A percentile compares a stretch with the other conserved stretches of the same genome.
Evolutionary conservation across 1,140 invertebrate genomes (phyloP).

Genomic region (Physella acuta): DNA sequence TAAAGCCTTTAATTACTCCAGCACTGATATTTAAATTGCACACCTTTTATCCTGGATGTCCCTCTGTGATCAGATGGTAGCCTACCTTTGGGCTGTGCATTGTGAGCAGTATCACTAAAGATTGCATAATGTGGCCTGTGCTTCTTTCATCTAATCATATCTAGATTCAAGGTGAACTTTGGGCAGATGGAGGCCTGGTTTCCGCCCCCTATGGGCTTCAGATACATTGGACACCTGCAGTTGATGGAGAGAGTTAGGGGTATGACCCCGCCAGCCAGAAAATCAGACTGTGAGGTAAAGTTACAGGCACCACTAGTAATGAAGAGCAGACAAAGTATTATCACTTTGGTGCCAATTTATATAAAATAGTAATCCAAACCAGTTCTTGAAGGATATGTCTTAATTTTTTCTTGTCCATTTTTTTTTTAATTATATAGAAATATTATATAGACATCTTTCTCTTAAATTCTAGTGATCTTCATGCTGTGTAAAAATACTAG

Average conservation of each 20-base stretch:
- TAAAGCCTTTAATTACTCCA: too few relatives aligned
- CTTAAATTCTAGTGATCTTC: too few relatives aligned
- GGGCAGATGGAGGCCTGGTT: conserved; percentile 69
- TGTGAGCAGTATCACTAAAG: conserved; percentile 5
- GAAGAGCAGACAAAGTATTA: too few relatives aligned
- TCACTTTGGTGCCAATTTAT: too few relatives aligned
- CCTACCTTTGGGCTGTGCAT: background rate
- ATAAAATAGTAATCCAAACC: background rate
- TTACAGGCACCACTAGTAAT: conserved; percentile 13
- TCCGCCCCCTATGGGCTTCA: conserved; percentile 63
- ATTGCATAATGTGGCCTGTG: conserved; percentile 21
- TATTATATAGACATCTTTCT: too few relatives aligned
- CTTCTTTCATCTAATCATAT: conserved; percentile 19
- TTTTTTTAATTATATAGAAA: too few relatives aligned
- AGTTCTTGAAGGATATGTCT: too few relatives aligned
- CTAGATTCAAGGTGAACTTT: conserved; percentile 82
- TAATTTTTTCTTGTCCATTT: background rate
- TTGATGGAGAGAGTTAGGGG: conserved; percentile 70
- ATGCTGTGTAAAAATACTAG: too few relatives aligned
- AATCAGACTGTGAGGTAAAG: conserved; percentile 78
- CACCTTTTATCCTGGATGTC: too few relatives aligned
- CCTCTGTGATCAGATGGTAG: too few relatives aligned
- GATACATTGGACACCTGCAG: conserved; percentile 68
- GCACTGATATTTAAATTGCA: too few relatives aligned
- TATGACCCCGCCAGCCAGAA: conserved; percentile 69